Evolutionary conservation across 2,797 vertebrate species (phyloP).

Genomic region (Melopsittacus undulatus): DNA sequence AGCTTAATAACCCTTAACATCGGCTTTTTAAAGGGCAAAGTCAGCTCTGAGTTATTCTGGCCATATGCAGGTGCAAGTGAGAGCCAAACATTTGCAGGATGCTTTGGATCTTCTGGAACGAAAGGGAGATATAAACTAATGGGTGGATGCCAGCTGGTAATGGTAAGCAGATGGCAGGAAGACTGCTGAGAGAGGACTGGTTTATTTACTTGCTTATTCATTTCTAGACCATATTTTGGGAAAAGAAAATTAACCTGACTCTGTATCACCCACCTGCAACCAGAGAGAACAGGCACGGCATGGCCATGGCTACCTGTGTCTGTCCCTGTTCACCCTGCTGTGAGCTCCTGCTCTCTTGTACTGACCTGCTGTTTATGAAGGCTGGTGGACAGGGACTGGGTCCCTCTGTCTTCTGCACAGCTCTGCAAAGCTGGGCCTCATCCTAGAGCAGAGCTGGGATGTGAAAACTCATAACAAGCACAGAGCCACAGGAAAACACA

Average conservation of each 20-base stretch:
- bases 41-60: background rate
- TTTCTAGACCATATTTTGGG: background rate
- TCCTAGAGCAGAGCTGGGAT: background rate
- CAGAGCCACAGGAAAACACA: background rate
- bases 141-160: slow-evolving; percentile 47
- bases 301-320: rapidly evolving
- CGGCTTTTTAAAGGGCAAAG: background rate
- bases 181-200: slow-evolving; percentile 7
- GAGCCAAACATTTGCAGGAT: background rate
- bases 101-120: background rate
- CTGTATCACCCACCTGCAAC: background rate
- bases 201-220: slow-evolving; percentile 56
- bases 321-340: background rate
- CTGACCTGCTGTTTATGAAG: background rate
- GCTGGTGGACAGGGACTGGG: rapidly evolving
- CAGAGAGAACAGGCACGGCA: background rate
- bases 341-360: rapidly evolving
- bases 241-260: background rate
- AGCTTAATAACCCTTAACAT: background rate
- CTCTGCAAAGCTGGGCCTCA: background rate
- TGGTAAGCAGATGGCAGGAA: slow-evolving; percentile 54
- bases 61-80: background rate
- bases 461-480: background rate
- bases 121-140: background rate
- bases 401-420: background rate